Base-by-base conservation (phyloP, 2,888 invertebrate genomes). In the Pachydiplax longipennis region DNA sequence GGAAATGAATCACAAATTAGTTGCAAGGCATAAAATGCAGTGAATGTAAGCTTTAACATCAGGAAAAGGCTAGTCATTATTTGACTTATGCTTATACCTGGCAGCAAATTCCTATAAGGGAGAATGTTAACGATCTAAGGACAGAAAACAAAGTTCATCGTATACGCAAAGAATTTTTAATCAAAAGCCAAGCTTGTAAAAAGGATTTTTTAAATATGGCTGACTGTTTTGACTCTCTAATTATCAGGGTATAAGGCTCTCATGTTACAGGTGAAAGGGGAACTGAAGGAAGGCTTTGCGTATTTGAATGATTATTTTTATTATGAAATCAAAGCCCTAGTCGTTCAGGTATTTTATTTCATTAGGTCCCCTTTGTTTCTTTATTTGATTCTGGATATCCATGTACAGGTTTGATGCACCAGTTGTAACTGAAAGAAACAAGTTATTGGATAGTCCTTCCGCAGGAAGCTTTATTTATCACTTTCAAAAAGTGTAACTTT, bases 21-120 rank as follows among this genome's bases (percentile, higher is more conserved):
- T 58, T 87, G 61, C 61, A 65, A 87, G 61, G 87, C 87, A 87
- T 87, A 12, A 87, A 87, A 87, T 87, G 87, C 87, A 40, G 61
- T 87, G 87, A 87, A 61, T 87, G 18, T 61, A 58, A 87, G 87
- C 87, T 87, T 87, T 87, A 87, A 87, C 87, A 87, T 61, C 87
- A 65, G 65, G 87, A 61, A 87, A 61, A 61, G 10, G 87, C 37
- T 65, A n/a, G 87, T 87, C 61, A 65, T 37, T 18, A 53, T 18
- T 37, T 61, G 61, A 58, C 40, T 37, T 61, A 15, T 40, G 61
- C 53, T 35, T 65, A 37, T 87, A 65, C 87, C 87, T 87, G 87
- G 37, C 87, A 61, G 37, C 61, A 37, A 87, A 87, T 87, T 65
- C 87, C 87, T 87, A 10, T n/a, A 22, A 61, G 22, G 87, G 87